A percentile compares a stretch with the other conserved stretches of the same genome.
Conservation (phyloP, 2,888 invertebrate genomes). For the Dastarcus helophoroides region DNA sequence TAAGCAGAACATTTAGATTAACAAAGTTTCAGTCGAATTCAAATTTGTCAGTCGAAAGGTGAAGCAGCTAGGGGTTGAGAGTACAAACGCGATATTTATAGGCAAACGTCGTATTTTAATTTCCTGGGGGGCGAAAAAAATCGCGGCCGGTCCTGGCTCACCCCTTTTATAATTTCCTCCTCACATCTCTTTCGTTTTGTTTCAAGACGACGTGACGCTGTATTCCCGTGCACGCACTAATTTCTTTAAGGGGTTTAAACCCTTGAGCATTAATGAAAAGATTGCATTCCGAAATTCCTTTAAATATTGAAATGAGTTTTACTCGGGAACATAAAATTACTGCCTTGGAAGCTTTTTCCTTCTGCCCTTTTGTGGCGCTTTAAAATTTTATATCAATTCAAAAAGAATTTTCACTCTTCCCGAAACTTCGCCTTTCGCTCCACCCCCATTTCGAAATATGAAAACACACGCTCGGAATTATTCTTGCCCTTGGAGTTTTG, state of each 20-base stretch:
- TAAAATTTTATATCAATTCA: constrained; percentile 1
- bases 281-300: constrained; percentile 30
- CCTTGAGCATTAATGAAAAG: constrained; percentile 29
- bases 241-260: constrained; percentile 32
- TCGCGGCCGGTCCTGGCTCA: constrained; percentile 6
- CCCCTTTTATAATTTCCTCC: constrained; percentile 17
- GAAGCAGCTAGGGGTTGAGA: too few species aligned
- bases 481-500: too few species aligned
- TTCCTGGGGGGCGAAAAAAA: too few species aligned
- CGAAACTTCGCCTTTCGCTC: too few species aligned
- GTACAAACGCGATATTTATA: too few species aligned
- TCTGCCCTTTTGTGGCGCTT: constrained; percentile 1
- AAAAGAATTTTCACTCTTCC: not conserved
- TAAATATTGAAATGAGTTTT: constrained; percentile 21
- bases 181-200: constrained; percentile 35
- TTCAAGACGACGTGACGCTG: constrained; percentile 30
- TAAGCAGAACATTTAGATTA: too few species aligned
- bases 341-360: constrained; percentile 1
- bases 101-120: too few species aligned
- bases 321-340: constrained; percentile 2
- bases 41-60: too few species aligned
- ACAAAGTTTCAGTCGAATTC: too few species aligned
- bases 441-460: too few species aligned
- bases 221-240: constrained; percentile 33
- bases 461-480: too few species aligned